A percentile compares a stretch with the other conserved stretches of the same genome.
These are phyloP conservation scores for Saccostrea glomerata DNA, from an alignment of 1,140 invertebrate genomes.

Conservation along the genomic window DNA sequence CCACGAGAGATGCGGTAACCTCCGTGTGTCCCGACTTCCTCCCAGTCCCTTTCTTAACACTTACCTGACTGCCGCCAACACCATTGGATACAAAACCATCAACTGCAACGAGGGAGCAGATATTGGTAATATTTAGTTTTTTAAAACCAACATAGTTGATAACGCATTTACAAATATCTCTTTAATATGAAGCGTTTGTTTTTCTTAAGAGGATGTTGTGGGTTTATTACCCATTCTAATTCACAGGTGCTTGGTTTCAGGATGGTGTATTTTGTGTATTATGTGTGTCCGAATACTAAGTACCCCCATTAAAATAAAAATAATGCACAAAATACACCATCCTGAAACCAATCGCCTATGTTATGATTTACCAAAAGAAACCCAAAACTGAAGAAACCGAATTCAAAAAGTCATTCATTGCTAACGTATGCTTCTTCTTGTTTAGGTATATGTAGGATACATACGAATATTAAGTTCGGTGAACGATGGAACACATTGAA, in stretches of 20 bases:
- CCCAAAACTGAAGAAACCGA: neutral
- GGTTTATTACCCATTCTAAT: neutral
- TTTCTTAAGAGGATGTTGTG: no score
- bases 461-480: constrained; percentile 50
- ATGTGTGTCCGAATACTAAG: no score
- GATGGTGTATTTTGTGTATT: no score
- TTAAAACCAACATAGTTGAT: neutral
- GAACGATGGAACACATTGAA: constrained; percentile 47
- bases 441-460: constrained; percentile 50
- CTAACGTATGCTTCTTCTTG: neutral
- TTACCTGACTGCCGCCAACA: constrained; percentile 39
- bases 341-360: no score
- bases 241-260: no score
- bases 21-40: constrained; percentile 40
- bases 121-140: constrained; percentile 34
- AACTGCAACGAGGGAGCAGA: constrained; percentile 52
- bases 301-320: no score
- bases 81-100: constrained; percentile 49
- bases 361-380: neutral
- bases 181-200: no score
- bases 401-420: neutral
- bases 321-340: no score
- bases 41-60: constrained; percentile 40
- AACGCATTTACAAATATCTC: neutral
- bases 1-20: constrained; percentile 50